A percentile compares a stretch with the other conserved stretches of the same genome.
These are phyloP conservation scores for Romanomermis culicivorax DNA, from an alignment of 2,888 invertebrate species.

Conservation along the genomic window DNA sequence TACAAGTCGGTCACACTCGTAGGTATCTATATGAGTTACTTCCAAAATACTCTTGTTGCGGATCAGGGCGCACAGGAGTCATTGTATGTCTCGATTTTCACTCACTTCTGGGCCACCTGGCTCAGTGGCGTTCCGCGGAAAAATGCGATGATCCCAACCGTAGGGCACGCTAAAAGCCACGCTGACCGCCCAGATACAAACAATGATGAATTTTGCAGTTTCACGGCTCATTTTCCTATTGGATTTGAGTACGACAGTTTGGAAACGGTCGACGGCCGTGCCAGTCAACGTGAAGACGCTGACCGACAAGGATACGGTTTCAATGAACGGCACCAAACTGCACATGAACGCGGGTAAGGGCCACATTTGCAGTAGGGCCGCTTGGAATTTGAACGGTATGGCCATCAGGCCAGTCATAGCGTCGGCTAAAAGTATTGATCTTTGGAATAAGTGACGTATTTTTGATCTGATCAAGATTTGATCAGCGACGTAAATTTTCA, in stretches of 20 bases:
- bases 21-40: too few species aligned
- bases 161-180: constrained; percentile 18
- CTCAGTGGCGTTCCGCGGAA: neutral
- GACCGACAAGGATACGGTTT: constrained; percentile 60
- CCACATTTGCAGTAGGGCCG: constrained; percentile 63
- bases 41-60: too few species aligned
- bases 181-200: constrained; percentile 9
- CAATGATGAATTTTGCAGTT: constrained; percentile 18
- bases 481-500: neutral
- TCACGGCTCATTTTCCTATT: constrained; percentile 37
- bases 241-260: constrained; percentile 33
- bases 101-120: neutral
- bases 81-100: too few species aligned
- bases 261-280: constrained; percentile 59
- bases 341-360: constrained; percentile 63
- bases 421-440: too few species aligned
- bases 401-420: constrained; percentile 40
- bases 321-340: constrained; percentile 62
- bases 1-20: too few species aligned
- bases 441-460: too few species aligned
- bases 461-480: neutral
- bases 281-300: constrained; percentile 63
- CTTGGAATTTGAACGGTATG: constrained; percentile 71
- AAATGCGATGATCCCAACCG: constrained; percentile 13
- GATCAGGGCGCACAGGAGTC: too few species aligned